Percentiles rank a stretch among this genome's conserved stretches.
Evolutionary conservation across 2,888 invertebrate species (phyloP).

Genomic region (Agriopis aurantiaria): DNA sequence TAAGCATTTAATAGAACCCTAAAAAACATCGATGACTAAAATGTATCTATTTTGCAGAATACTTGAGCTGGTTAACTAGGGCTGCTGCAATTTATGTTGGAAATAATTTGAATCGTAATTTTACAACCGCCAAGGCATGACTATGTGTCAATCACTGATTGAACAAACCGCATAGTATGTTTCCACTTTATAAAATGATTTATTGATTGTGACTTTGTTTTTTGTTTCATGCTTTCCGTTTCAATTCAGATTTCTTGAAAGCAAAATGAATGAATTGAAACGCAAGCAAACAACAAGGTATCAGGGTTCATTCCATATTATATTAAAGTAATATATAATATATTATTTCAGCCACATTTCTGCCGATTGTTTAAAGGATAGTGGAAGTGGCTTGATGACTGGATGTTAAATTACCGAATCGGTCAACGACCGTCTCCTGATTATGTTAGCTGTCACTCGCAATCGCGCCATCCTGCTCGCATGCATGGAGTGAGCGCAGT

Average conservation of each 20-base stretch:
- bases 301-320: background rate
- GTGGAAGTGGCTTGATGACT: background rate
- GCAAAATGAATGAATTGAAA: background rate
- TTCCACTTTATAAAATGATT: background rate
- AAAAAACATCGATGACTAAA: too few species aligned
- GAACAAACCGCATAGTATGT: background rate
- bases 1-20: background rate
- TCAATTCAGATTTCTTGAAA: slow-evolving; percentile 24
- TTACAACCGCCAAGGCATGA: background rate
- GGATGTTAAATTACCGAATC: background rate
- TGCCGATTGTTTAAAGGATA: background rate
- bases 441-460: too few species aligned
- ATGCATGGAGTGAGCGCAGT: too few species aligned
- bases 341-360: too few species aligned
- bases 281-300: background rate
- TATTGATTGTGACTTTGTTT: slow-evolving; percentile 13
- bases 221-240: slow-evolving; percentile 29
- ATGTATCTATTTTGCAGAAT: too few species aligned
- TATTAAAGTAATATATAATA: background rate
- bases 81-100: background rate
- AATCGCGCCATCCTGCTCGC: too few species aligned
- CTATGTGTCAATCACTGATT: background rate
- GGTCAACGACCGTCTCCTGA: too few species aligned
- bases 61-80: background rate
- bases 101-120: background rate